Percentiles rank a stretch among this genome's conserved stretches.
These are phyloP conservation scores for Amphibalanus amphitrite DNA, from an alignment of 1,140 invertebrate species.

Conservation along the genomic window DNA sequence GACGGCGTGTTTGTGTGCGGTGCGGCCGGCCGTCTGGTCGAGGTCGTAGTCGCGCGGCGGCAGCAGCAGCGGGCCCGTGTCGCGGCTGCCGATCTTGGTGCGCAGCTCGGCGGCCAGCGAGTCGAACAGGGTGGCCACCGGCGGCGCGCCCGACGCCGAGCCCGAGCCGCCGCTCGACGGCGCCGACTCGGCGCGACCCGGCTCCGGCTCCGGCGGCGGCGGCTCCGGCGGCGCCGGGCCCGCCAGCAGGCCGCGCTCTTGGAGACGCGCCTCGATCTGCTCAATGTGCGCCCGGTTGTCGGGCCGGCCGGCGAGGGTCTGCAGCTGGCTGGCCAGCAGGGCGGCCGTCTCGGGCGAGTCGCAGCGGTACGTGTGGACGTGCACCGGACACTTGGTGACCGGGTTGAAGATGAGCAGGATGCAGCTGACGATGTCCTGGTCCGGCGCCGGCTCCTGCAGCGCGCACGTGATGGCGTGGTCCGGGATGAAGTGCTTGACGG, in stretches of 20 bases:
- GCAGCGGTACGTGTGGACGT: too few species aligned
- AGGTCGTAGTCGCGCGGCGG: conserved; percentile 83
- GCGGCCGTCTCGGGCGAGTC: conserved; percentile 83
- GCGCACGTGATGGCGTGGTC: conserved; percentile 77
- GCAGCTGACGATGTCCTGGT: too few species aligned
- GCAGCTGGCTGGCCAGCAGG: conserved; percentile 60
- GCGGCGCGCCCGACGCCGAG: conserved; percentile 14
- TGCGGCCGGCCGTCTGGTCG: conserved; percentile 48
- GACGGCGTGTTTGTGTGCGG: conserved; percentile 4
- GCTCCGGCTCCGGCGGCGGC: too few species aligned
- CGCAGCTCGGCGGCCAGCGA: conserved; percentile 77
- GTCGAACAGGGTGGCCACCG: conserved; percentile 47
- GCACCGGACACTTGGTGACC: too few species aligned
- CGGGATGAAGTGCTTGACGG: conserved; percentile 88
- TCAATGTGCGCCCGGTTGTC: conserved; percentile 72
- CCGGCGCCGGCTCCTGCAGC: conserved; percentile 56
- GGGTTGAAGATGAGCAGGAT: too few species aligned
- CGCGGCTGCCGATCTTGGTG: conserved; percentile 46
- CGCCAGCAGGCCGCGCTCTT: conserved; percentile 27
- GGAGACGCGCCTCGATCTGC: conserved; percentile 48
- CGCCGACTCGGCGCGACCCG: too few species aligned
- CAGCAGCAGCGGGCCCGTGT: conserved; percentile 49
- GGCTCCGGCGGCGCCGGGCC: background rate
- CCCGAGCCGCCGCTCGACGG: conserved; percentile 12
- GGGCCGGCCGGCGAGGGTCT: conserved; percentile 58